Evolutionary conservation across 92 coral and sea anemone species (phyloP).

Genomic region (Umimayanthus kanabou): DNA sequence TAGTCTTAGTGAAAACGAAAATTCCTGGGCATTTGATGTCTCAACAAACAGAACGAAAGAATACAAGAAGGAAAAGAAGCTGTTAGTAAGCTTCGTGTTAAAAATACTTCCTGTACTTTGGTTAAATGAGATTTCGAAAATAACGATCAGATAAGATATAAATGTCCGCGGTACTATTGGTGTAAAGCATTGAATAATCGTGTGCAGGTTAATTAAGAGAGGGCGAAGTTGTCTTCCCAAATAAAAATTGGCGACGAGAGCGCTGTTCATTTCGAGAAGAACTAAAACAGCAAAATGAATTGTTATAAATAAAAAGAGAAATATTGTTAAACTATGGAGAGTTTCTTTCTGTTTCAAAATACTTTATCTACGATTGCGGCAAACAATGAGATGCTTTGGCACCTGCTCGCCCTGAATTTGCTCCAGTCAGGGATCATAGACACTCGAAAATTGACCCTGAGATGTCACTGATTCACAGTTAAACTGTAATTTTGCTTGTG

Average conservation of each 20-base stretch:
- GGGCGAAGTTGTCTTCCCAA: neutral
- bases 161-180: neutral
- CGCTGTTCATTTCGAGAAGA: slow-evolving; percentile 14
- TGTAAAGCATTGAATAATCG: neutral
- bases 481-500: neutral
- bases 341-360: neutral
- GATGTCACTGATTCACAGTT: neutral
- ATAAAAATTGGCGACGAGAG: neutral
- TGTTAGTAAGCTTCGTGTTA: neutral
- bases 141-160: neutral
- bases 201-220: slow-evolving; percentile 11
- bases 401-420: neutral
- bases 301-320: neutral
- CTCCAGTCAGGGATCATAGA: neutral
- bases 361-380: neutral
- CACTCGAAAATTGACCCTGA: neutral
- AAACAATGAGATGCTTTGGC: neutral
- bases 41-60: neutral
- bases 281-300: neutral
- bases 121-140: neutral
- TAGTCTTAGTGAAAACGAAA: neutral
- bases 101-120: neutral
- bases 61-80: neutral
- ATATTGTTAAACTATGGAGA: neutral
- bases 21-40: neutral